These are phyloP conservation scores for Aphelinus certus DNA, from an alignment of 1,140 invertebrate genomes.

Conservation along the genomic window DNA sequence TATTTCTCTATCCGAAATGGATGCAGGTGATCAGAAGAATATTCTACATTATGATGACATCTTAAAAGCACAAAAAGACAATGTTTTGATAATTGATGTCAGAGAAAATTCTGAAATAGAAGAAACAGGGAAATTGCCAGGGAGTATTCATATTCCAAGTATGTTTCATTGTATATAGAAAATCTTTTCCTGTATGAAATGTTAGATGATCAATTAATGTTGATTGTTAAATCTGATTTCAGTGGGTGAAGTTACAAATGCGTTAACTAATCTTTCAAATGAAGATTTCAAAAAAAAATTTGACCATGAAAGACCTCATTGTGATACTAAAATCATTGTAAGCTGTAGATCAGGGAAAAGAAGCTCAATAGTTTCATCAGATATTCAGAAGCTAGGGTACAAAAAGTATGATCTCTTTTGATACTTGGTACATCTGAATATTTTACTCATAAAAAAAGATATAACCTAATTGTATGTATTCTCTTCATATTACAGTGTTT, in stretches of 20 bases:
- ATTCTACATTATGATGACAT: constrained; percentile 58
- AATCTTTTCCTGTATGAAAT: background rate
- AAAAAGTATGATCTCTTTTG: constrained; percentile 63
- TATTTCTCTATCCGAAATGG: constrained; percentile 26
- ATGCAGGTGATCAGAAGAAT: constrained; percentile 34
- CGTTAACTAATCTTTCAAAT: constrained; percentile 48
- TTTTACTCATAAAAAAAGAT: background rate
- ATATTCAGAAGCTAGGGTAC: constrained; percentile 69
- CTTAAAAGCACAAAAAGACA: constrained; percentile 55
- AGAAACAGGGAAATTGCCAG: constrained; percentile 73
- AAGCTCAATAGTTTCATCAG: constrained; percentile 68
- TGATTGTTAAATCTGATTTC: constrained; percentile 27
- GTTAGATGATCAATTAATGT: no score
- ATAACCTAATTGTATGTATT: background rate
- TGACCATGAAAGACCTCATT: constrained; percentile 65
- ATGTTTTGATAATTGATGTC: constrained; percentile 72
- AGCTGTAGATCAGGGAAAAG: constrained; percentile 72
- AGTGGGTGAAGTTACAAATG: constrained; percentile 57
- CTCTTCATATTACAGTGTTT: constrained; percentile 50
- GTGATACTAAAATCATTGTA: constrained; percentile 70
- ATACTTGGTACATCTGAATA: no score
- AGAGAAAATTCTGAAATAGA: constrained; percentile 73
- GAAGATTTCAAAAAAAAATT: constrained; percentile 63
- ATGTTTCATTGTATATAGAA: constrained; percentile 48
- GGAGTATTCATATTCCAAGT: constrained; percentile 78